Base-by-base conservation (phyloP, 2,888 invertebrate genomes). In the Tenthredo livida region DNA sequence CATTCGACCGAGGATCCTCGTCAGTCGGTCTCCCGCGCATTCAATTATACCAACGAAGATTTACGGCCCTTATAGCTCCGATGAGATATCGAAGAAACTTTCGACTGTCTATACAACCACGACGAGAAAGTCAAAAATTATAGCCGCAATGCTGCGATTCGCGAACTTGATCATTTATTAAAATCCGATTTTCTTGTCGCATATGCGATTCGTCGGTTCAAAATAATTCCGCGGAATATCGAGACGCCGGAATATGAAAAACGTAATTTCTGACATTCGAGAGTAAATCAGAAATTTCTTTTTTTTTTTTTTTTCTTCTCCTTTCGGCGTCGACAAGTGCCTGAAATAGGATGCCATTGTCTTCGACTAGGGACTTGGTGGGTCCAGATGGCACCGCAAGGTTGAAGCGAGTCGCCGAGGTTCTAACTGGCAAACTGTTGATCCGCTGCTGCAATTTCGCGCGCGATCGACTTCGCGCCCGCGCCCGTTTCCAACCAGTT, bases 351-450 rank as follows among this genome's bases (percentile, higher is more conserved):
- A 17, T 17, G 29, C 10, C 67, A 6, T 67, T 33, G 29, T 67
- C 67, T 67, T 67, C 17, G 67, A 33, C 29, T 33, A 67, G 21
- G 67, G 33, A 33, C 12, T 33, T 12, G 33, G 33, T 67, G 33
- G 67, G 67, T 67, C 67, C 67, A 67, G 29, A 67, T 67, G 33
- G 29, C 33, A 25, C 67, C 1, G 25, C 61, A 67, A 33, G 15
- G 29, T 67, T 33, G 29, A 67, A 67, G 33, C 33, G 1, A 67
- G 67, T 67, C 67, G 67, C 67, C 54, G 54, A 77, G 78, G 25
- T 87, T 82, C 88, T 87, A 88, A 87, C 88, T 87, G 85, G 88
- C 88, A 88, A 89, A 89, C 88, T 89, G 88, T 90, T 89, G 89
- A 90, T 89, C 87, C 72, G 37, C 72, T n/a, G n/a, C 43, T 73